Evolutionary conservation across 2,797 vertebrate species (phyloP).

Genomic region (Molossus alvarezi): DNA sequence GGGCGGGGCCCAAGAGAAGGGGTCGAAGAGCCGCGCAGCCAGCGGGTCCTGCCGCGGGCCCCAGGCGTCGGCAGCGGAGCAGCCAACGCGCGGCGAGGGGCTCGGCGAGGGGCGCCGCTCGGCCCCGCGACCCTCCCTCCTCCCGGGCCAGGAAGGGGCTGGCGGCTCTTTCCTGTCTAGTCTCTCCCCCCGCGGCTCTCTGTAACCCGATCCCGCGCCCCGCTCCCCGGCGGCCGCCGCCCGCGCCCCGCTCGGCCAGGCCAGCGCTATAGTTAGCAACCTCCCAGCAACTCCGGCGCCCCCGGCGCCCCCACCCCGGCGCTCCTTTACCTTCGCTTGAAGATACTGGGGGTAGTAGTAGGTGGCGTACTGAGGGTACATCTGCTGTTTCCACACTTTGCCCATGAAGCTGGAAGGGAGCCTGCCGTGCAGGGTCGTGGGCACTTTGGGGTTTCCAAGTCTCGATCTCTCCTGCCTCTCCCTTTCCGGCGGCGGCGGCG

Average conservation of each 20-base stretch:
- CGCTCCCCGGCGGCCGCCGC: conserved; percentile 79
- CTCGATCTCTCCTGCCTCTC: conserved; percentile 86
- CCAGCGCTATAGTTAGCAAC: conserved; percentile 86
- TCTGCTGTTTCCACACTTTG: conserved; percentile 95
- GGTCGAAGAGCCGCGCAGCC: conserved; percentile 63
- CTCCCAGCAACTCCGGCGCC: conserved; percentile 73
- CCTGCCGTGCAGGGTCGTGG: conserved; percentile 90
- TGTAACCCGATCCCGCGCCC: conserved; percentile 85
- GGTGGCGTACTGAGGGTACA: conserved; percentile 95
- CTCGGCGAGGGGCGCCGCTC: not conserved
- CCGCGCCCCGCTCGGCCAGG: conserved; percentile 72
- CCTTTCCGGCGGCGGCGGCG: conserved; percentile 86
- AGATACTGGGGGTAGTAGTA: conserved; percentile 95
- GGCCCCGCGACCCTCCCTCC: conserved; percentile 68
- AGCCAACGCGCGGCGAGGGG: not conserved
- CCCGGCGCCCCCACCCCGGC: not conserved
- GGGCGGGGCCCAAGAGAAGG: conserved; percentile 72
- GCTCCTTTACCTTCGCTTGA: conserved; percentile 92
- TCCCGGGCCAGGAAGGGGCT: conserved; percentile 86
- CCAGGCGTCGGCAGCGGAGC: conserved; percentile 53
- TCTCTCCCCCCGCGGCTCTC: conserved; percentile 70
- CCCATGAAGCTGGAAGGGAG: conserved; percentile 93
- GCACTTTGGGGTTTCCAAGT: conserved; percentile 89
- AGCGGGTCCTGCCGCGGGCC: conserved; percentile 46
- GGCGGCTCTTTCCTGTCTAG: conserved; percentile 87